Percentiles rank a stretch among this genome's conserved stretches.
phyloP scores from a whole-genome alignment of 1,140 invertebrate genomes.

The Ectropis grisescens region DNA sequence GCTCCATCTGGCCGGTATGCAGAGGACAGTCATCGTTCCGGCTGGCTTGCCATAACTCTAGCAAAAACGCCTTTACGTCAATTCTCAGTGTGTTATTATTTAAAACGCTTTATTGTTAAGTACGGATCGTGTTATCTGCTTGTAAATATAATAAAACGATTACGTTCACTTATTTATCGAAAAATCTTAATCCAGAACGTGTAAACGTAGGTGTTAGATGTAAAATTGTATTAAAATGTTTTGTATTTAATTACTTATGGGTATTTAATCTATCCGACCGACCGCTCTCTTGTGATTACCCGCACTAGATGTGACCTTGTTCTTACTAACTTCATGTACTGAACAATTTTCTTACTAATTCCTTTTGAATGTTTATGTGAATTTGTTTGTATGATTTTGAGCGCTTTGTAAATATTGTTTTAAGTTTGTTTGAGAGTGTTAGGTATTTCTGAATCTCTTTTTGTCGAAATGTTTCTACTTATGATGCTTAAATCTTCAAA shows the following conservation, averaged over 20 bases:
- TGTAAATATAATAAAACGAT: slow-evolving; percentile 60
- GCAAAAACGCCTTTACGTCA: slow-evolving; percentile 64
- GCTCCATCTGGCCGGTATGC: slow-evolving; percentile 10
- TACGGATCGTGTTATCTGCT: slow-evolving; percentile 62
- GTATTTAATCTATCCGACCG: slow-evolving; percentile 58
- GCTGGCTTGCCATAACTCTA: slow-evolving; percentile 56
- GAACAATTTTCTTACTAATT: slow-evolving; percentile 35
- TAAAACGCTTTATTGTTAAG: slow-evolving; percentile 65
- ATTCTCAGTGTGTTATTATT: slow-evolving; percentile 70
- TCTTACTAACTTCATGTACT: slow-evolving; percentile 36
- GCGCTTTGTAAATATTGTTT: slow-evolving; percentile 66
- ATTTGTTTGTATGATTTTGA: slow-evolving; percentile 59
- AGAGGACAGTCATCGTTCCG: slow-evolving; percentile 30
- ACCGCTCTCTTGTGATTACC: slow-evolving; percentile 64
- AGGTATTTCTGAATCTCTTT: slow-evolving; percentile 65
- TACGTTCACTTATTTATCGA: slow-evolving; percentile 67
- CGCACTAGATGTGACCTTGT: slow-evolving; percentile 45
- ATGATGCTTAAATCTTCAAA: slow-evolving; percentile 18
- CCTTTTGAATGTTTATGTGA: slow-evolving; percentile 27
- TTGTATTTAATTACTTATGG: slow-evolving; percentile 66
- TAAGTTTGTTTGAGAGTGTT: slow-evolving; percentile 61
- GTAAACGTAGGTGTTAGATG: slow-evolving; percentile 65
- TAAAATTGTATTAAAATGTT: slow-evolving; percentile 67
- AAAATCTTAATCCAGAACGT: slow-evolving; percentile 59
- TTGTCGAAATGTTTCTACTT: slow-evolving; percentile 24